Conservation (phyloP, 2,888 invertebrate genomes). For the Campaea margaritaria region DNA sequence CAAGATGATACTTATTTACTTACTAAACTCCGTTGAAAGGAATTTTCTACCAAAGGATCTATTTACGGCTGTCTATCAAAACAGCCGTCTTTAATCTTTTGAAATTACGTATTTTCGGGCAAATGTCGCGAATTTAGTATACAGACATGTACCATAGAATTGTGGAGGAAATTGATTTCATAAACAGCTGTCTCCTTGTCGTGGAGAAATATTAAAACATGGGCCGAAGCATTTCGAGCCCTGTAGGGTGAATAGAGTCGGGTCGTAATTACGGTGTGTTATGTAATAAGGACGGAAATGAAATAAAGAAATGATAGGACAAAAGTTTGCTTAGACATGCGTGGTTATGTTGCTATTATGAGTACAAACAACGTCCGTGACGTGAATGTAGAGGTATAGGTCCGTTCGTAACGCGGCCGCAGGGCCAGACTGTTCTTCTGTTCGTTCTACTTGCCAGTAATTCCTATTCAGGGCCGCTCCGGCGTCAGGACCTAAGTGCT, state of each 20-base stretch:
- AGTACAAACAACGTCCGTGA: slow-evolving; percentile 60
- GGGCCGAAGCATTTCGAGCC: slow-evolving; percentile 17
- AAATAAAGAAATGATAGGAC: slow-evolving; percentile 41
- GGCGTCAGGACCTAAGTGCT: slow-evolving; percentile 68
- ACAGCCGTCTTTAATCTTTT: slow-evolving; percentile 61
- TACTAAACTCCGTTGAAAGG: slow-evolving; percentile 55
- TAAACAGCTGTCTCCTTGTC: slow-evolving; percentile 53
- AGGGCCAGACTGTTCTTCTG: slow-evolving; percentile 45
- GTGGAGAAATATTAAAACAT: slow-evolving; percentile 30
- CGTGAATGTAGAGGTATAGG: slow-evolving; percentile 56
- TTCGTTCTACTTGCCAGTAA: slow-evolving; percentile 47
- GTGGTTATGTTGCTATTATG: slow-evolving; percentile 60
- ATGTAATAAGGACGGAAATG: slow-evolving; percentile 14
- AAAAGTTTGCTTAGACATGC: slow-evolving; percentile 66
- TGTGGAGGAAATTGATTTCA: slow-evolving; percentile 59
- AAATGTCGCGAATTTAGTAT: slow-evolving; percentile 47
- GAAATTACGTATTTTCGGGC: slow-evolving; percentile 54
- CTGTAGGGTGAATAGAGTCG: slow-evolving; percentile 19
- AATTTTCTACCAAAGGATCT: slow-evolving; percentile 59
- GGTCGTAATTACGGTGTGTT: slow-evolving; percentile 20
- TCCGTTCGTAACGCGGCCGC: slow-evolving; percentile 36
- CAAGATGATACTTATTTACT: slow-evolving; percentile 51
- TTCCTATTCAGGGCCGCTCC: slow-evolving; percentile 70
- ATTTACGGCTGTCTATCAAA: slow-evolving; percentile 64
- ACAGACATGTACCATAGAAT: slow-evolving; percentile 44